phyloP scores from a whole-genome alignment of 2,888 invertebrate genomes.

The Drosophila nigricruria region DNA sequence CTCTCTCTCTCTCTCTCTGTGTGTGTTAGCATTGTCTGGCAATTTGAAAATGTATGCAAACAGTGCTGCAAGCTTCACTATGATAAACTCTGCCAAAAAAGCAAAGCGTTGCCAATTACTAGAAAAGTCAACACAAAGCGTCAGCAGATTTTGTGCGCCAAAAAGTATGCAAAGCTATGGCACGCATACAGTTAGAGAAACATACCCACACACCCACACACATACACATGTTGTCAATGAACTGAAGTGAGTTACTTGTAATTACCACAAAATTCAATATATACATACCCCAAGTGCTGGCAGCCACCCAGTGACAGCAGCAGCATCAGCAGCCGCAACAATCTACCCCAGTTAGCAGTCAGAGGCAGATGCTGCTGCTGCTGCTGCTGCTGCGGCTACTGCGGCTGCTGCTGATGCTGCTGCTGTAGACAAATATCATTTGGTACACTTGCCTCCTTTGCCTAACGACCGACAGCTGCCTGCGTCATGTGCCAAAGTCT shows the following conservation, averaged over 20 bases:
- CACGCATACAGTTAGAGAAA: constrained; percentile 13
- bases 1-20: too few relatives aligned
- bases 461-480: constrained; percentile 69
- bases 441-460: constrained; percentile 67
- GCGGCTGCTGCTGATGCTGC: constrained; percentile 11
- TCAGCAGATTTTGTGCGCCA: constrained; percentile 69
- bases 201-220: background rate
- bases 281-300: constrained; percentile 36
- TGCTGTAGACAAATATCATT: constrained; percentile 74
- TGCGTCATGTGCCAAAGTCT: constrained; percentile 55
- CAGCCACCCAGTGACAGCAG: constrained; percentile 9
- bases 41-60: constrained; percentile 42
- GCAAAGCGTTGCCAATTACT: constrained; percentile 68
- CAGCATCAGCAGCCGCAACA: constrained; percentile 7
- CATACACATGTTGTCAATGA: constrained; percentile 53
- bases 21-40: constrained; percentile 41
- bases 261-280: constrained; percentile 80
- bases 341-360: constrained; percentile 23
- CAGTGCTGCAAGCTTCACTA: constrained; percentile 37
- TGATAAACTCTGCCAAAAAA: constrained; percentile 37
- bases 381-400: constrained; percentile 11
- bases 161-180: constrained; percentile 63
- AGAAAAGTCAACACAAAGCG: constrained; percentile 69
- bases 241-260: constrained; percentile 77
- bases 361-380: constrained; percentile 17